Conservation (phyloP, 2,888 invertebrate genomes). For the Acrobasis repandana region DNA sequence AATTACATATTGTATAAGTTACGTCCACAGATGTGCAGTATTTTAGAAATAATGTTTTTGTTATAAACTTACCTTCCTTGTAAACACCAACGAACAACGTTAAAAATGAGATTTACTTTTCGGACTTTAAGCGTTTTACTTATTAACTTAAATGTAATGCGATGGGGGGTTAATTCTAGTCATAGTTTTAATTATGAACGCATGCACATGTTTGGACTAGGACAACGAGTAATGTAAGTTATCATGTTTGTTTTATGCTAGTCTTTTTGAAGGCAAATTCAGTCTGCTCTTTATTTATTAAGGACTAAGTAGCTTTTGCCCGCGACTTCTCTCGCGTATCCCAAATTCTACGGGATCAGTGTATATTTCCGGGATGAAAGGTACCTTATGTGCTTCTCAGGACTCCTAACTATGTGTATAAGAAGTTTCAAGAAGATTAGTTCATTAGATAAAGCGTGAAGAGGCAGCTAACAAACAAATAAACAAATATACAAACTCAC, state of each 20-base stretch:
- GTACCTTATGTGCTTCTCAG: too few relatives aligned
- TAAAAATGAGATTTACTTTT: slow-evolving; percentile 3
- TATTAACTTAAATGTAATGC: background rate
- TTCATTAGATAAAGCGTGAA: too few relatives aligned
- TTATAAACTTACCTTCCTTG: slow-evolving; percentile 43
- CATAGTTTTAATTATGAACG: slow-evolving; percentile 52
- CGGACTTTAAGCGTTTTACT: slow-evolving; percentile 37
- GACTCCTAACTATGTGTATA: too few relatives aligned
- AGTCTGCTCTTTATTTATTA: too few relatives aligned
- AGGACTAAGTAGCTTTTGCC: too few relatives aligned
- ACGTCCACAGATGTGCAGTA: slow-evolving; percentile 46
- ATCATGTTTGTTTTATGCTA: background rate
- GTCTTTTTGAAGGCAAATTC: too few relatives aligned
- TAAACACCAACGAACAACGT: slow-evolving; percentile 37
- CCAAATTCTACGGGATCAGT: too few relatives aligned
- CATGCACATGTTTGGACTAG: slow-evolving; percentile 43
- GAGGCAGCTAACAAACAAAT: too few relatives aligned
- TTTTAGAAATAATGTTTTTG: slow-evolving; percentile 47
- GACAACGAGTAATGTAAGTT: slow-evolving; percentile 52
- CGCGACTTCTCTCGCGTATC: too few relatives aligned
- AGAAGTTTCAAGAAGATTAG: too few relatives aligned
- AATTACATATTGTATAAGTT: slow-evolving; percentile 45
- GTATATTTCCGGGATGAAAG: too few relatives aligned
- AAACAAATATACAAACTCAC: too few relatives aligned
- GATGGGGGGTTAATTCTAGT: slow-evolving; percentile 34